Conservation (phyloP, 2,797 vertebrate genomes). For the Emys orbicularis region DNA sequence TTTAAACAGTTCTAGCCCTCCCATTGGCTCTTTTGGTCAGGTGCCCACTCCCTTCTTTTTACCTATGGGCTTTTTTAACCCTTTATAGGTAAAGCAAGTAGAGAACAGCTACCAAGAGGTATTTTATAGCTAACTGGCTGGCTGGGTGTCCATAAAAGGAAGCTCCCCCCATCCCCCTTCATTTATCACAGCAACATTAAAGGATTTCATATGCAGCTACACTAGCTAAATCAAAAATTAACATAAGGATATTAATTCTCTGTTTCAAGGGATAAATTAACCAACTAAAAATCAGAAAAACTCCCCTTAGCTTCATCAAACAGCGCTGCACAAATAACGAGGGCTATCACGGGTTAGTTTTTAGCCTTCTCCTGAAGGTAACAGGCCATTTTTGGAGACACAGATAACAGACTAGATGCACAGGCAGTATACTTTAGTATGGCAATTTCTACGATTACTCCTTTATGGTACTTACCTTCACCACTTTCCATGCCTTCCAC, state of each 20-base stretch:
- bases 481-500: constrained; percentile 93
- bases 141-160: too few relatives aligned
- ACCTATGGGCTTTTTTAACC: too few relatives aligned
- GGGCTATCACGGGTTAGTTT: neutral
- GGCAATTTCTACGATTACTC: neutral
- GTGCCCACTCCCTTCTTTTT: too few relatives aligned
- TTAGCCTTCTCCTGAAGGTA: neutral
- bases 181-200: neutral
- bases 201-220: rapidly evolving
- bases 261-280: neutral
- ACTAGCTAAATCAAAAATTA: neutral
- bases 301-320: neutral
- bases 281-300: neutral
- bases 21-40: too few relatives aligned
- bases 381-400: neutral
- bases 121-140: too few relatives aligned
- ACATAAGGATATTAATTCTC: neutral
- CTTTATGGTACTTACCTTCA: constrained; percentile 84
- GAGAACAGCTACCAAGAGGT: too few relatives aligned
- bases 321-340: rapidly evolving
- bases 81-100: too few relatives aligned
- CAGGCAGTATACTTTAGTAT: neutral
- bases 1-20: too few relatives aligned
- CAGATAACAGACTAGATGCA: neutral
- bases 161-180: too few relatives aligned